Conservation (phyloP, 2,113 vertebrate species). For the Brachyhypopomus gauderio region DNA sequence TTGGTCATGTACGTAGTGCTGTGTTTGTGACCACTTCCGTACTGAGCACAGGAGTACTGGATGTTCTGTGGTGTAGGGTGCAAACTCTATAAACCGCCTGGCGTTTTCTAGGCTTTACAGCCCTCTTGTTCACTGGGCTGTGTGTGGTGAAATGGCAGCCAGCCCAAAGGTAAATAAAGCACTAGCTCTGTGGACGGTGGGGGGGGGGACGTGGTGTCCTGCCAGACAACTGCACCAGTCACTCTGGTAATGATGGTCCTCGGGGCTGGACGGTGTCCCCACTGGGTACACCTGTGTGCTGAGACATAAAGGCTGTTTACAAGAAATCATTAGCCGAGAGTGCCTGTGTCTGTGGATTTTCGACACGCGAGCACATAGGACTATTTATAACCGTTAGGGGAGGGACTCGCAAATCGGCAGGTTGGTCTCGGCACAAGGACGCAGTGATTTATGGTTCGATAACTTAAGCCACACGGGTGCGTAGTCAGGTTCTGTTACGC, state of each 20-base stretch:
- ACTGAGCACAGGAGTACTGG: too few species aligned
- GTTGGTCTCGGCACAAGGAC: background rate
- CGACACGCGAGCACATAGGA: background rate
- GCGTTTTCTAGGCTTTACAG: background rate
- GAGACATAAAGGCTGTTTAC: background rate
- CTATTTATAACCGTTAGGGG: background rate
- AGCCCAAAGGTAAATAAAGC: conserved; percentile 67
- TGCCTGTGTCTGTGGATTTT: background rate
- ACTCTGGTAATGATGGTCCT: conserved; percentile 16
- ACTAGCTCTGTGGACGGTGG: conserved; percentile 39
- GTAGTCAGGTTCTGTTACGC: background rate
- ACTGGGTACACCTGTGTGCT: conserved; percentile 22
- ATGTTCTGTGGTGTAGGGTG: too few species aligned
- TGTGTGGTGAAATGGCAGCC: conserved; percentile 51
- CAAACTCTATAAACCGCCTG: background rate
- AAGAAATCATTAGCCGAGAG: conserved; percentile 44
- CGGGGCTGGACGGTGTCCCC: background rate
- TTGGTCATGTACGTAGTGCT: background rate
- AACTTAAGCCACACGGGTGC: background rate
- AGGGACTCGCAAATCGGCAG: background rate
- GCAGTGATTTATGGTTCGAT: background rate
- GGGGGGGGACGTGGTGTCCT: conserved; percentile 62
- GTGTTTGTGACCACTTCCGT: too few species aligned
- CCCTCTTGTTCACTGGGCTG: conserved; percentile 52
- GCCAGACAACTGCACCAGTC: conserved; percentile 52